Base-by-base conservation (phyloP, 2,888 invertebrate species). In the Anodontia alba region DNA sequence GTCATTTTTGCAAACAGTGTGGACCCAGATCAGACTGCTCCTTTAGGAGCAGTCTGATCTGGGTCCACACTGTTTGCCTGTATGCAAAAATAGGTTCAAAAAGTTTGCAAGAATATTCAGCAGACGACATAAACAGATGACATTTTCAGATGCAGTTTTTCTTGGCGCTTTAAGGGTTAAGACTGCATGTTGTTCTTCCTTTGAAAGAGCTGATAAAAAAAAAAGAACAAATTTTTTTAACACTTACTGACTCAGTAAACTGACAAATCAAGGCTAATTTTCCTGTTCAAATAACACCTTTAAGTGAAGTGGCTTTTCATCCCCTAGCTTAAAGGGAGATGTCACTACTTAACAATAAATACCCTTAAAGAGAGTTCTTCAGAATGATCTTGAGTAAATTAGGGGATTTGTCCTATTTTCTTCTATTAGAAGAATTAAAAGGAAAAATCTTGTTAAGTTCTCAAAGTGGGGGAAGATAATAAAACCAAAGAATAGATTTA, bases 261-360 rank as follows among this genome's bases (percentile, higher is more conserved):
- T 62, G 62, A 62, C 33, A 62, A 33, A 62, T 33, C 23, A 10
- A 33, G 23, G 62, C 62, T 62, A 62, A 62, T 62, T 62, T 62
- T 33, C 33, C 33, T 62, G 62, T 62, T 33, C 17, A 62, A 62
- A 62, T 62, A 62, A 62, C 62, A 33, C 62, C 62, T 62, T 33
- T 5, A 33, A 23, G 31, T 62, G 33, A 62, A 62, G 62, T 62
- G 62, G 20, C 20, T 33, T 62, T 17, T 23, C 3, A 10, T 20
- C 33, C 62, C 5, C 23, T 2, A 17, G 8, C 17, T 62, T n/a
- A 33, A 33, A 62, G 33, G 20, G 62, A 62, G 62, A 62, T 62
- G 62, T 62, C 62, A 62, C 62, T 33, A 33, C 62, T 62, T 62
- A 62, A 33, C 17, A 62, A 62, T 62, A 17, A 62, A 62, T 62